phyloP scores from a whole-genome alignment of 2,888 invertebrate species.

The Ormyrus pomaceus region DNA sequence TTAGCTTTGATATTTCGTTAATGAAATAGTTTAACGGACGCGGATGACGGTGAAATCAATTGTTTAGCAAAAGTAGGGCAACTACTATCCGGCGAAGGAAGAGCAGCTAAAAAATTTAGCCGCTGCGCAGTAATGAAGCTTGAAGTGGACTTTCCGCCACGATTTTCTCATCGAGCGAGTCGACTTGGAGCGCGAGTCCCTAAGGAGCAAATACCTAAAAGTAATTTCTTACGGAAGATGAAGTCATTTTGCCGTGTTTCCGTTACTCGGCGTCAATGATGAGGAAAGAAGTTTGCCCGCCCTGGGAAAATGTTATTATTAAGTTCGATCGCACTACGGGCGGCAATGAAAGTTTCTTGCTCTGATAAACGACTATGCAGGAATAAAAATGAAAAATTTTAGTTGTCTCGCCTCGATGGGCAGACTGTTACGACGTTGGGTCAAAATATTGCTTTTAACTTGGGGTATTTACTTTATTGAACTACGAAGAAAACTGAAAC shows the following conservation, averaged over 20 bases:
- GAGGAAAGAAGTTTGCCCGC: background rate
- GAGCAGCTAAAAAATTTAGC: too few species aligned
- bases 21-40: too few species aligned
- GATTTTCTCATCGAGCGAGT: background rate
- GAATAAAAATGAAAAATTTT: background rate
- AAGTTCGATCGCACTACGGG: conserved; percentile 21
- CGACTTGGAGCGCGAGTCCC: background rate
- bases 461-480: too few species aligned
- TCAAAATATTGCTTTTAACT: too few species aligned
- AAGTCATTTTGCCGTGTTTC: conserved; percentile 30
- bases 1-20: too few species aligned
- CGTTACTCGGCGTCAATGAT: conserved; percentile 22
- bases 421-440: too few species aligned
- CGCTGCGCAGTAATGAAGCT: too few species aligned
- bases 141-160: background rate
- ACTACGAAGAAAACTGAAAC: too few species aligned
- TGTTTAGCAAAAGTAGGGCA: too few species aligned
- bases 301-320: conserved; percentile 36
- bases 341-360: background rate
- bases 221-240: conserved; percentile 35
- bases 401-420: too few species aligned
- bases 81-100: background rate
- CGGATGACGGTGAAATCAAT: too few species aligned
- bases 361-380: background rate
- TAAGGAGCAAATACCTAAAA: conserved; percentile 21